Evolutionary conservation across 1,140 invertebrate species (phyloP), one percentile per base, ranked within the genome.

Genomic region (Vanessa tameamea): DNA sequence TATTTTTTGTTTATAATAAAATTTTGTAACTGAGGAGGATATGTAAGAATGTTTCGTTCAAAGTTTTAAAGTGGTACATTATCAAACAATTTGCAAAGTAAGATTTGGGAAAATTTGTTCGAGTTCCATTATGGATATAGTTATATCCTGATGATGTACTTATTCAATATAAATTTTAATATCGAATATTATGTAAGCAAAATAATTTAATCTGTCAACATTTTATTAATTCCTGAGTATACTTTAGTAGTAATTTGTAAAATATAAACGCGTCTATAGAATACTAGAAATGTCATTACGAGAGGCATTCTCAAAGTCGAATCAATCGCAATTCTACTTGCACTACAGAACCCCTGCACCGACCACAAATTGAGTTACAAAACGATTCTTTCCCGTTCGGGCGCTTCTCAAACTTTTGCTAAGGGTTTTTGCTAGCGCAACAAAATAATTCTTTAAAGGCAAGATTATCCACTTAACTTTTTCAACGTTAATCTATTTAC

Each of bases 351-450:
- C 76, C 81, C 76, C 73, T 85, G 82, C 82, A 86, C 82, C 83
- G 80, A 72, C 86, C 87, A 63, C 87, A 89, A 91, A 91, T 89
- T 89, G 89, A 89, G 87, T 91, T 89, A 89, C 89, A 89, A 89
- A 91, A 88, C 89, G 89, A 86, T 91, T 91, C 87, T 89, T 88
- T 87, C 69, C 78, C 77, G 70, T 63, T 47, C 65, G 75, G 75
- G 78, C 74, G 85, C 78, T 76, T 81, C 85, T 86, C 86, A 90
- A 90, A 90, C 81, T 87, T 87, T 77, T 73, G 77, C 75, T 81
- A 81, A 80, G 73, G 63, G 65, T 72, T 74, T 72, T 67, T 69
- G 67, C 65, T 65, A 20, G 59, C 64, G 59, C 37, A 70, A 72
- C 64, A 75, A 75, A 70, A 63, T 73, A 51, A 51, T n/a, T 14